A percentile compares a stretch with the other conserved stretches of the same genome.
Evolutionary conservation across 2,888 invertebrate genomes (phyloP).

Genomic region (Cerceris rybyensis): DNA sequence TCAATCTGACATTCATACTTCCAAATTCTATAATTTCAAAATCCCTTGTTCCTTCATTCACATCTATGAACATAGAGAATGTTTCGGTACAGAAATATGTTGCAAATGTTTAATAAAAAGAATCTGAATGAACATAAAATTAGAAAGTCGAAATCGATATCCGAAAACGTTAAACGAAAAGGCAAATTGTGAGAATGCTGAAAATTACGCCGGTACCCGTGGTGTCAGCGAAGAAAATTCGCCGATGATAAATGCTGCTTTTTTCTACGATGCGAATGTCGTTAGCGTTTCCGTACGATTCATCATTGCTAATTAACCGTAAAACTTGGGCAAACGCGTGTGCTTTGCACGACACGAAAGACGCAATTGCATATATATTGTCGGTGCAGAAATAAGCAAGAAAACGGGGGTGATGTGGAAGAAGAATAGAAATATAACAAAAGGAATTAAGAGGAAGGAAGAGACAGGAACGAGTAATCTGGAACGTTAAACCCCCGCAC

Average conservation of each 20-base stretch:
- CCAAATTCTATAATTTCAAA: too few species aligned
- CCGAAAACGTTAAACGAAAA: not conserved
- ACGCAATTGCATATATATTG: slow-evolving; percentile 19
- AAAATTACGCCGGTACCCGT: not conserved
- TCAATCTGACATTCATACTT: too few species aligned
- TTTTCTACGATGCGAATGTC: slow-evolving; percentile 32
- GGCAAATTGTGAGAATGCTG: not conserved
- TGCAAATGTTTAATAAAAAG: too few species aligned
- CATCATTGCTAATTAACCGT: slow-evolving; percentile 66
- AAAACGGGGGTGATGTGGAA: not conserved
- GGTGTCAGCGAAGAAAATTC: slow-evolving; percentile 39
- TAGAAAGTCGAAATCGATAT: not conserved
- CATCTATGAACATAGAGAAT: too few species aligned
- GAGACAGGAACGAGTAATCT: not conserved
- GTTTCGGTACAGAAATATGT: too few species aligned
- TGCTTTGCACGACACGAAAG: slow-evolving; percentile 13
- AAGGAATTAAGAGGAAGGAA: not conserved
- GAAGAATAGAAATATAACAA: not conserved
- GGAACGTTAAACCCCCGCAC: not conserved
- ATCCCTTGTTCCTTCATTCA: too few species aligned
- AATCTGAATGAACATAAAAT: not conserved
- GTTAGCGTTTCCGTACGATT: slow-evolving; percentile 52
- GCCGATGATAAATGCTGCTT: slow-evolving; percentile 60
- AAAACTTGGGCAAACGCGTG: slow-evolving; percentile 44
- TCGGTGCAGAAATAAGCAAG: not conserved